phyloP scores from a whole-genome alignment of 2,797 vertebrate genomes.

The Taenioides sp. region DNA sequence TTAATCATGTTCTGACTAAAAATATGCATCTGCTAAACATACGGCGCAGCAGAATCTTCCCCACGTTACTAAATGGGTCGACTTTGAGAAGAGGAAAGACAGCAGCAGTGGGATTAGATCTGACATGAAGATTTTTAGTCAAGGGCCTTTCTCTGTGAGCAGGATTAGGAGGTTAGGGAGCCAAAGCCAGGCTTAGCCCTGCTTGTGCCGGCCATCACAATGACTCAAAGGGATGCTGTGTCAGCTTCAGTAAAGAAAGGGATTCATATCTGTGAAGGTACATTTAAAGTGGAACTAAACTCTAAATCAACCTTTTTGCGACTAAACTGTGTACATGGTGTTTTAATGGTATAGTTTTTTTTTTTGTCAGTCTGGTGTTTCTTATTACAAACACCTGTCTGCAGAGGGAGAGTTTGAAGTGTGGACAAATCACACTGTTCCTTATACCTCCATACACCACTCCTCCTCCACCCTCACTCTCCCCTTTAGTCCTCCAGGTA shows the following conservation, averaged over 20 bases:
- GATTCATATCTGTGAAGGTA: constrained; percentile 1
- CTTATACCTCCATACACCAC: too few relatives aligned
- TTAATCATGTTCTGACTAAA: neutral
- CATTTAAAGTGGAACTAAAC: neutral
- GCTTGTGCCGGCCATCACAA: constrained; percentile 40
- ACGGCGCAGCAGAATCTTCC: neutral
- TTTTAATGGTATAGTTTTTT: too few relatives aligned
- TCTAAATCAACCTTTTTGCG: too few relatives aligned
- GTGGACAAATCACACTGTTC: too few relatives aligned
- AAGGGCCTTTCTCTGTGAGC: constrained; percentile 45
- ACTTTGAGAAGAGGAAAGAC: constrained; percentile 27
- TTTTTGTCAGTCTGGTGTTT: too few relatives aligned
- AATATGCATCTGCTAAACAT: neutral
- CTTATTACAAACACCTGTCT: too few relatives aligned
- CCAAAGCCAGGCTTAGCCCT: constrained; percentile 40
- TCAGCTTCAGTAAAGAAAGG: constrained; percentile 22
- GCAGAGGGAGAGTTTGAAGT: too few relatives aligned
- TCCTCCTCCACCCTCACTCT: too few relatives aligned
- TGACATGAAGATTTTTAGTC: constrained; percentile 53
- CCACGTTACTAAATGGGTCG: neutral
- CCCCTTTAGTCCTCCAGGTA: too few relatives aligned
- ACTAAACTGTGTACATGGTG: too few relatives aligned
- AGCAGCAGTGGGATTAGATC: constrained; percentile 48
- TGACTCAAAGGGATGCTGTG: constrained; percentile 33
- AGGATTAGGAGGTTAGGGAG: constrained; percentile 45